Evolutionary conservation across 1,140 invertebrate genomes (phyloP).

Genomic region (Habropoda laboriosa): DNA sequence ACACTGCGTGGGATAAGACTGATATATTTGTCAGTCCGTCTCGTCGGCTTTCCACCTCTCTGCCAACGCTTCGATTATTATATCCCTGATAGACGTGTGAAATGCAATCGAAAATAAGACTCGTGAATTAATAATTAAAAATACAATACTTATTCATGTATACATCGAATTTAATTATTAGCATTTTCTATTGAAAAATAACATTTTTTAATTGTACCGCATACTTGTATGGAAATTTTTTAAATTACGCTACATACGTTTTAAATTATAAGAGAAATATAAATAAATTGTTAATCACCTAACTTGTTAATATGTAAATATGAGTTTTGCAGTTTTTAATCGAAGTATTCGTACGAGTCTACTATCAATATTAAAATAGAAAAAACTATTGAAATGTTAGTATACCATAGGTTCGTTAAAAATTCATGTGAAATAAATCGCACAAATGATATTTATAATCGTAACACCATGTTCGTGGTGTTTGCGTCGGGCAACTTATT

Average conservation of each 20-base stretch:
- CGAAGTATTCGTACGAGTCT: background rate
- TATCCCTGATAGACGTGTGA: conserved; percentile 23
- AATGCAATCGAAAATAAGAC: background rate
- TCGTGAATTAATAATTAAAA: background rate
- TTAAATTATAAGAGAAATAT: background rate
- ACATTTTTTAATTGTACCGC: background rate
- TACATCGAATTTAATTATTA: too few relatives aligned
- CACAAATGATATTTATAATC: conserved; percentile 47
- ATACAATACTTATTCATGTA: background rate
- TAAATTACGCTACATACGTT: background rate
- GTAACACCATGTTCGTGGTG: conserved; percentile 21
- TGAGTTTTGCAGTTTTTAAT: background rate
- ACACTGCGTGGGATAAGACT: conserved; percentile 56
- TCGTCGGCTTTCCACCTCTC: conserved; percentile 38
- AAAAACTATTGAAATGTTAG: background rate
- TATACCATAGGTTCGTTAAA: background rate
- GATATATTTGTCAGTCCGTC: conserved; percentile 64
- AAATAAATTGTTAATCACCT: background rate
- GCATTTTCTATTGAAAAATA: background rate
- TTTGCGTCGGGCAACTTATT: conserved; percentile 55
- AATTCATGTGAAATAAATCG: background rate
- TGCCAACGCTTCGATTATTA: conserved; percentile 36
- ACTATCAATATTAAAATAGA: background rate
- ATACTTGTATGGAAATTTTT: background rate
- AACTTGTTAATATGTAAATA: too few relatives aligned